Conservation (phyloP, 2,888 invertebrate genomes). For the Callosobruchus maculatus region DNA sequence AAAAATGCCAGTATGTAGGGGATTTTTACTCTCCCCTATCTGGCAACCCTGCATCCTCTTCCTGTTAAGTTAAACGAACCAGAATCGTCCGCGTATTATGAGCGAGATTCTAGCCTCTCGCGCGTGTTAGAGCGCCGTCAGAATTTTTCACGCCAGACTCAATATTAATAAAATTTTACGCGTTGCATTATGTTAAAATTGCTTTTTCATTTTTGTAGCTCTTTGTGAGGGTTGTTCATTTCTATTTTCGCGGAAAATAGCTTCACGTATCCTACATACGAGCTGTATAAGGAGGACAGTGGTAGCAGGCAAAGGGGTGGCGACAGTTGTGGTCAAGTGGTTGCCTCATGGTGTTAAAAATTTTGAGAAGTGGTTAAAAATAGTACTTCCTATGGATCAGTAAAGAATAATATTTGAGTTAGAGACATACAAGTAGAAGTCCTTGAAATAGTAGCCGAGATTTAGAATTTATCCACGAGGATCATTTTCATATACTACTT, state of each 20-base stretch:
- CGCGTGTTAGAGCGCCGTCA: not conserved
- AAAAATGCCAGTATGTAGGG: no score
- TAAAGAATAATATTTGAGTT: no score
- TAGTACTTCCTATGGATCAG: no score
- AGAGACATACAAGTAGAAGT: no score
- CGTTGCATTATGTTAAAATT: not conserved
- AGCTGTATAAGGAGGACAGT: not conserved
- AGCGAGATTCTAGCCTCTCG: not conserved
- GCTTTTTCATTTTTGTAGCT: not conserved
- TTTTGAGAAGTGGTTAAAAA: no score
- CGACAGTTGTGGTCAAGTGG: no score
- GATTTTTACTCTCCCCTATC: no score
- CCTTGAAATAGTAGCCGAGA: no score
- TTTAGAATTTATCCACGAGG: no score
- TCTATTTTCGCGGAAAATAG: not conserved
- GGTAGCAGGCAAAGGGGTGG: not conserved
- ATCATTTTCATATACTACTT: no score
- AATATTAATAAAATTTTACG: not conserved
- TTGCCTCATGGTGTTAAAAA: no score
- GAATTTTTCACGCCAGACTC: not conserved
- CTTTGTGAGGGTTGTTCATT: not conserved
- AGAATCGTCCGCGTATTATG: not conserved
- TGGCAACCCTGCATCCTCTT: no score
- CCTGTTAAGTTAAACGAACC: not conserved
- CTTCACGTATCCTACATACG: not conserved